Evolutionary conservation across 35 echinoderm and acorn worm species (phyloP).

Genomic region (Ophiothrix spiculata): DNA sequence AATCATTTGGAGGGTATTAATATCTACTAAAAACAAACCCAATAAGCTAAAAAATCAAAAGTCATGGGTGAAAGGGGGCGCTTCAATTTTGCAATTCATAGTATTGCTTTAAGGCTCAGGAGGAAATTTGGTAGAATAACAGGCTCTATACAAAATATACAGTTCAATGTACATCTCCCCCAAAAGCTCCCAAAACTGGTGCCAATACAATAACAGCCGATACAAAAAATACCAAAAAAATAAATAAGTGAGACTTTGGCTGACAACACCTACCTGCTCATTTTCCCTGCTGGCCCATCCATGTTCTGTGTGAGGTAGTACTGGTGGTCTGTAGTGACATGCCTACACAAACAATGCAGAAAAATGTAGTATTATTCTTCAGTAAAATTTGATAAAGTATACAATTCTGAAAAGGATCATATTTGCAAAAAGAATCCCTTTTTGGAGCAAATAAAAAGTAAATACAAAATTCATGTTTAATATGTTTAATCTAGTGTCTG

Average conservation of each 20-base stretch:
- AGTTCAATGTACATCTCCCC: background rate
- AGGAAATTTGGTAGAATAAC: background rate
- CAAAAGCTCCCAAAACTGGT: background rate
- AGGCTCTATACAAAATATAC: background rate
- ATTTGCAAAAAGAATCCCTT: too few species aligned
- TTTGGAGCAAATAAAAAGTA: too few species aligned
- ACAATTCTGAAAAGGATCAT: too few species aligned
- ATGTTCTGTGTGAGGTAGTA: slow-evolving; percentile 82
- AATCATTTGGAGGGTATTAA: too few species aligned
- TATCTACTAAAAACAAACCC: too few species aligned
- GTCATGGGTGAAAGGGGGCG: background rate
- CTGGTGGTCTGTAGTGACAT: slow-evolving; percentile 86
- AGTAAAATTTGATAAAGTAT: too few species aligned
- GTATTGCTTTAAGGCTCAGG: background rate
- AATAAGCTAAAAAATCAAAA: too few species aligned
- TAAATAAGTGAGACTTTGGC: background rate
- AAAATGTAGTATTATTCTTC: too few species aligned
- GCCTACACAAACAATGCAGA: too few species aligned
- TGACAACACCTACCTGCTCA: slow-evolving; percentile 52
- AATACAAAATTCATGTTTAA: too few species aligned
- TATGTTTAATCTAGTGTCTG: too few species aligned
- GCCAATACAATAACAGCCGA: background rate
- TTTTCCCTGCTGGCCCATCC: slow-evolving; percentile 77
- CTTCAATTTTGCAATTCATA: background rate
- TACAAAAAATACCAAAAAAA: background rate